Conservation (phyloP, 2,113 vertebrate species). For the Carassius auratus region DNA sequence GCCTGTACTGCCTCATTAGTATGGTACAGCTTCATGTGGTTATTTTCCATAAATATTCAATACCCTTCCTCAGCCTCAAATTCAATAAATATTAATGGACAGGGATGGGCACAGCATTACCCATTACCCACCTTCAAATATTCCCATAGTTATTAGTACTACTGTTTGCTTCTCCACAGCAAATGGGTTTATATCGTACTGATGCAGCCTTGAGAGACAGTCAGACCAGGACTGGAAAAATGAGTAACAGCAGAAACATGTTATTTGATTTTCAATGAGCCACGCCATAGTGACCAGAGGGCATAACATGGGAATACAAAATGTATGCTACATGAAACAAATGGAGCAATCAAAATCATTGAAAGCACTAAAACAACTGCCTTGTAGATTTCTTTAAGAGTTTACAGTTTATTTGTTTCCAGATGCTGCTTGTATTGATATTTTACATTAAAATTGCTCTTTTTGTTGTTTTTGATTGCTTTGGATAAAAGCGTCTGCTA, state of each 20-base stretch:
- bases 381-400: background rate
- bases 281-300: conserved; percentile 10
- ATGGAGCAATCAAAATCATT: background rate
- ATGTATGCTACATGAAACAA: background rate
- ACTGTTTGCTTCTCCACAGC: conserved; percentile 22
- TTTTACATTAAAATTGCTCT: background rate
- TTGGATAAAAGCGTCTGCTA: too few species aligned
- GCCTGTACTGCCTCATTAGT: conserved; percentile 20
- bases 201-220: conserved; percentile 8
- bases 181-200: background rate
- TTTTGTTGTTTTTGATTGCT: too few species aligned
- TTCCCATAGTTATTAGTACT: conserved; percentile 45
- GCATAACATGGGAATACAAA: conserved; percentile 13
- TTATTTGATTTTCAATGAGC: conserved; percentile 16
- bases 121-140: conserved; percentile 44
- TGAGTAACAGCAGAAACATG: conserved; percentile 15
- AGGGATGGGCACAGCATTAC: conserved; percentile 25
- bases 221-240: background rate
- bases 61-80: conserved; percentile 42
- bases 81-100: conserved; percentile 58
- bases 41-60: conserved; percentile 54
- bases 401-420: background rate
- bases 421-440: background rate
- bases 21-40: conserved; percentile 29
- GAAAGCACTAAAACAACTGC: background rate